A percentile compares a stretch with the other conserved stretches of the same genome.
Evolutionary conservation across 2,797 vertebrate genomes (phyloP).

Genomic region (Babyrousa celebensis): DNA sequence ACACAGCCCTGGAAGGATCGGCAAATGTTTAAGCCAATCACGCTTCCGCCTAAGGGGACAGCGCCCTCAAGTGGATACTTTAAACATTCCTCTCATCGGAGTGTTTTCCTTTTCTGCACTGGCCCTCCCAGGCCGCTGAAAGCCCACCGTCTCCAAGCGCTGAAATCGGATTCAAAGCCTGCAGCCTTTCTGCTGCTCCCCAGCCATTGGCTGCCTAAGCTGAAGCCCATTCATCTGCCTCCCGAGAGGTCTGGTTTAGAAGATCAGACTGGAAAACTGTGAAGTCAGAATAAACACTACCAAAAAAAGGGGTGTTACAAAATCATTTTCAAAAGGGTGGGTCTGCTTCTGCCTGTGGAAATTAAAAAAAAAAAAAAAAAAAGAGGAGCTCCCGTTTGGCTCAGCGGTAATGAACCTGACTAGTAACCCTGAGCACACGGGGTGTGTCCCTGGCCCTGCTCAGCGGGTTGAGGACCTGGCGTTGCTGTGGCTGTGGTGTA

Average conservation of each 20-base stretch:
- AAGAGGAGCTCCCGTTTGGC: too few relatives aligned
- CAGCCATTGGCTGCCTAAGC: not conserved
- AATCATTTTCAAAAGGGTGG: not conserved
- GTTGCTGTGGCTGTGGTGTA: too few relatives aligned
- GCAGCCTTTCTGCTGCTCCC: not conserved
- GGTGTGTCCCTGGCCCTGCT: too few relatives aligned
- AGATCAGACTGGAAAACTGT: not conserved
- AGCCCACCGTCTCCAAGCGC: not conserved
- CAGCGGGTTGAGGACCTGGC: too few relatives aligned
- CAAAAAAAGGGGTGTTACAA: not conserved
- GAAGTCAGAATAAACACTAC: not conserved
- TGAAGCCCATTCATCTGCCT: not conserved
- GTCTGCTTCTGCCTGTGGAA: not conserved
- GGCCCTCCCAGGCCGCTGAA: not conserved
- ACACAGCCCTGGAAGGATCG: fast-evolving
- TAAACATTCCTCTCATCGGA: not conserved
- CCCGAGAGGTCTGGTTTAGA: not conserved
- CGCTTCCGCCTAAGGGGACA: not conserved
- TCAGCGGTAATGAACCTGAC: not conserved
- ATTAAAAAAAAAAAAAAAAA: not conserved
- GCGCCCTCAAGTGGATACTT: constrained; percentile 37
- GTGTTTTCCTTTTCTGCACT: not conserved
- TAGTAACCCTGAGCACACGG: too few relatives aligned
- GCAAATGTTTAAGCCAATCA: not conserved
- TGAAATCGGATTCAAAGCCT: not conserved